These are phyloP conservation scores for Elephas maximus DNA, from an alignment of 2,113 vertebrate genomes.

Conservation along the genomic window DNA sequence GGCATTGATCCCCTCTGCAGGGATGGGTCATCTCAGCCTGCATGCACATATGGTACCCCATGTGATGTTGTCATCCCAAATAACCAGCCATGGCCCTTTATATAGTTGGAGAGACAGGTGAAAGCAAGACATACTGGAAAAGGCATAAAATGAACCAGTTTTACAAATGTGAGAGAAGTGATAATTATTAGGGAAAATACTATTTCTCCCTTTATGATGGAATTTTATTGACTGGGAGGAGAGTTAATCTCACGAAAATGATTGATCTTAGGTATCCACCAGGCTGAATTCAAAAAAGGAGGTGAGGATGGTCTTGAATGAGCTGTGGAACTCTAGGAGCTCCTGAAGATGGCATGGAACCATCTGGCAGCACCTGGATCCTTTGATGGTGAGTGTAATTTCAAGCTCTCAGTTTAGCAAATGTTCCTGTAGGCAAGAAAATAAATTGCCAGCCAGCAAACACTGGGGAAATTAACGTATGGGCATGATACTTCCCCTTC, in stretches of 20 bases:
- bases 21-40: not conserved
- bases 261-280: not conserved
- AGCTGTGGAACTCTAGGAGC: not conserved
- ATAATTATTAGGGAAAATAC: not conserved
- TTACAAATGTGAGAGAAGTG: not conserved
- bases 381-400: not conserved
- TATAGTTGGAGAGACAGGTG: not conserved
- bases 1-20: not conserved
- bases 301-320: not conserved
- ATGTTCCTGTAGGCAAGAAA: not conserved
- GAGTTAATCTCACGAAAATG: not conserved
- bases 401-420: slow-evolving; percentile 23
- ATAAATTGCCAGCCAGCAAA: not conserved
- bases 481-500: not conserved
- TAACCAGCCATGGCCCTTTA: not conserved
- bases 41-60: not conserved
- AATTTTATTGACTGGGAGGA: not conserved
- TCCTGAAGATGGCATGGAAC: not conserved
- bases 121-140: not conserved
- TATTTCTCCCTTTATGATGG: not conserved
- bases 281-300: not conserved
- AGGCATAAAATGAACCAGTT: not conserved
- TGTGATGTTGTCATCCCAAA: not conserved
- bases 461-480: not conserved
- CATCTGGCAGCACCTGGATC: not conserved